These are phyloP conservation scores for Coluber constrictor DNA, from an alignment of 2,797 vertebrate species.

Conservation along the genomic window DNA sequence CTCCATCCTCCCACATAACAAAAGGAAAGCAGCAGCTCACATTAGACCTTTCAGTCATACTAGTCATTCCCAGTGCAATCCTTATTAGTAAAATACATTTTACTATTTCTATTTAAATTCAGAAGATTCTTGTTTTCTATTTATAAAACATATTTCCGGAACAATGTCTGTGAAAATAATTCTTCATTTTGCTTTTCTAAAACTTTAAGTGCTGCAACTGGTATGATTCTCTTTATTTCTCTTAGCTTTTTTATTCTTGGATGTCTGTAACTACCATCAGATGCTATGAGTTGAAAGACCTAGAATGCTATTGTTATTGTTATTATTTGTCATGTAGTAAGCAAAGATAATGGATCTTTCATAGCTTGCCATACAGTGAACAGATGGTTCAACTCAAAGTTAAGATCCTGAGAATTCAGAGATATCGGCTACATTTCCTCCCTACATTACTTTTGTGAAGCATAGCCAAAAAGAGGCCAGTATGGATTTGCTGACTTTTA, in stretches of 20 bases:
- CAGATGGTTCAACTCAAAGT: conserved; percentile 50
- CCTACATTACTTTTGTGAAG: background rate
- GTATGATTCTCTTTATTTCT: conserved; percentile 48
- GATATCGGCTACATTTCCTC: conserved; percentile 20
- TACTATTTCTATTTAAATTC: conserved; percentile 6
- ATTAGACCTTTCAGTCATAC: background rate
- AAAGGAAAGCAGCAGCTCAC: background rate
- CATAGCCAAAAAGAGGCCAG: conserved; percentile 12
- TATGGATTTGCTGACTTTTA: background rate
- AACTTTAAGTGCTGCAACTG: conserved; percentile 45
- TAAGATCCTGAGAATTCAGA: conserved; percentile 36
- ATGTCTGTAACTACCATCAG: conserved; percentile 54
- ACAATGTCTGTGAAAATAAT: conserved; percentile 42
- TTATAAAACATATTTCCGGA: conserved; percentile 42
- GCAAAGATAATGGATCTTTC: conserved; percentile 26
- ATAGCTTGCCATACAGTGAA: conserved; percentile 31
- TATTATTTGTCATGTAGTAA: conserved; percentile 25
- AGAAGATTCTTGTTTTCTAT: conserved; percentile 9
- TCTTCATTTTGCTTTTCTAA: conserved; percentile 32
- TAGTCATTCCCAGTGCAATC: background rate
- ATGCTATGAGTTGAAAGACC: conserved; percentile 44
- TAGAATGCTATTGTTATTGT: conserved; percentile 42
- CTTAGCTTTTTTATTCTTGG: conserved; percentile 41
- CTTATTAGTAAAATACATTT: background rate
- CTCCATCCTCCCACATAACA: background rate